Base-by-base conservation (phyloP, 2,888 invertebrate genomes). In the Meandrusa payeni region DNA sequence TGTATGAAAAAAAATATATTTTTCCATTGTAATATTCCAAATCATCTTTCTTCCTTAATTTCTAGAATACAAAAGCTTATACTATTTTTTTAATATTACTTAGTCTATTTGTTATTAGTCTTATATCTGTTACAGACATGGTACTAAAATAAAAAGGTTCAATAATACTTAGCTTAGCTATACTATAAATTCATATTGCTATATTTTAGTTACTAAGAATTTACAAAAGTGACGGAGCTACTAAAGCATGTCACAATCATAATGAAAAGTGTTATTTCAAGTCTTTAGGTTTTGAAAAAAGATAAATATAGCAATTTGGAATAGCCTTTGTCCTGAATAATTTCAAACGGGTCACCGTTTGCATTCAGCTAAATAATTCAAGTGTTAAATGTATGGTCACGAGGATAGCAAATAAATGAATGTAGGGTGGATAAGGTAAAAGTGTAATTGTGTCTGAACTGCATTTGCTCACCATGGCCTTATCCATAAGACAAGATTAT, bases 1-100 rank as follows among this genome's bases (percentile, higher is more conserved):
- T 55, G 61, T 52, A 48, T 27, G 60, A 65, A 61, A 64, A 63
- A 70, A 68, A 68, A 68, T 73, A 72, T 71, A 57, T 59, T 59
- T 39, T 72, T 72, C 61, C 65, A 59, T 64, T 61, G 63, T 71
- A 67, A 55, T 51, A 46, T 50, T 48, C 53, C 54, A 66, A 52
- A 46, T 58, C 55, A 63, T 62, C 57, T 65, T 43, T 31, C 37
- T 29, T 24, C 17, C 42, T 44, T 39, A 44, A 15, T 1, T 5
- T 31, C 44, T 44, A 44, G n/a, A 31, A 58, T 66, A 68, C 59
- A 61, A 41, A 54, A 51, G 34, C 34, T 49, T 59, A 60, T 65
- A 63, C 12, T 29, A 39, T 46, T 60, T 62, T 54, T 63, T 64
- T 26, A 12, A 37, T 48, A 50, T 59, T 57, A 52, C 53, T 56